Evolutionary conservation across 2,113 vertebrate species (phyloP).

Genomic region (Dinomys branickii): DNA sequence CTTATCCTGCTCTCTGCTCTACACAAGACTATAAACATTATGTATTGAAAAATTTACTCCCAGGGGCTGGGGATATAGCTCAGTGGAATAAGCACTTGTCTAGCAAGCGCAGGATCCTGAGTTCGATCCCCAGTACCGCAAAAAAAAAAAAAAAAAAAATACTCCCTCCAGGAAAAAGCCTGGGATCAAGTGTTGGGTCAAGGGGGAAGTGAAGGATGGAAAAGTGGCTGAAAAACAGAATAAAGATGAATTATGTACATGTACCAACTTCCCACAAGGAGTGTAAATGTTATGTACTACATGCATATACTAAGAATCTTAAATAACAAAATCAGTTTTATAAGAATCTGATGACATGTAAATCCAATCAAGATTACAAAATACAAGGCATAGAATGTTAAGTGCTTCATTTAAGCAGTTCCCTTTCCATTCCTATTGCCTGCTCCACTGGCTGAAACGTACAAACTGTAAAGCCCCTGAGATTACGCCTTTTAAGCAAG

Average conservation of each 20-base stretch:
- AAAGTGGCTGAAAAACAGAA: not conserved
- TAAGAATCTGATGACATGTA: not conserved
- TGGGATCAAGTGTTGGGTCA: not conserved
- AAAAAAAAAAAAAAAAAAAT: no score
- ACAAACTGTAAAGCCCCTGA: not conserved
- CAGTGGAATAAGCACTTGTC: no score
- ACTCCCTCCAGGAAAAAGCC: no score
- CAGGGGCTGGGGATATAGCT: no score
- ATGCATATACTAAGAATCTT: not conserved
- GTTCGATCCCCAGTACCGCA: no score
- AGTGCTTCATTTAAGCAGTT: not conserved
- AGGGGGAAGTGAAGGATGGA: not conserved
- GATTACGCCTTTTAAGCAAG: not conserved
- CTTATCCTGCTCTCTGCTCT: not conserved
- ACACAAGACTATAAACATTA: not conserved
- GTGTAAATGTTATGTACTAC: not conserved
- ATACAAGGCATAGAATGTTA: not conserved
- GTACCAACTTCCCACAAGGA: not conserved
- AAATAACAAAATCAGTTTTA: not conserved
- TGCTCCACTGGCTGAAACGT: not conserved
- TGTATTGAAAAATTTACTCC: not conserved
- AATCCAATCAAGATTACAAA: not conserved
- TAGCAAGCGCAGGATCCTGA: no score
- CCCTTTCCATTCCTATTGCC: not conserved
- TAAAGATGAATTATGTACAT: not conserved